phyloP scores from a whole-genome alignment of 2,797 vertebrate species.

The Carcharodon carcharias region DNA sequence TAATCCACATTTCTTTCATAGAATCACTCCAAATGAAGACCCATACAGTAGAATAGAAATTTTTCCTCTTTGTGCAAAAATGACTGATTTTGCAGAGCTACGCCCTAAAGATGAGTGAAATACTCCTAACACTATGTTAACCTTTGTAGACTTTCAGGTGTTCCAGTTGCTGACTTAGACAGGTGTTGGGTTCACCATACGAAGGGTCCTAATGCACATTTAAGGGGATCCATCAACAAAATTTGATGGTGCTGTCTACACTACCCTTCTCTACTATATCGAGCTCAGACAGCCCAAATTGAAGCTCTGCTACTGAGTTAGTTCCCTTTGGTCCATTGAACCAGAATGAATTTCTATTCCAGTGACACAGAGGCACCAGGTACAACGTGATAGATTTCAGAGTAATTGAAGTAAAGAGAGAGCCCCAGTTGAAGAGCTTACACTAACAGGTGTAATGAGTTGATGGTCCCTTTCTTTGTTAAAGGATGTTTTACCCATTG shows the following conservation, averaged over 20 bases:
- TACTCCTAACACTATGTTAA: not conserved
- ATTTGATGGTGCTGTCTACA: not conserved
- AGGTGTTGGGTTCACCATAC: not conserved
- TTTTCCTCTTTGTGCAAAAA: not conserved
- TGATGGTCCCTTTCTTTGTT: not conserved
- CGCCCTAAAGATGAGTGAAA: not conserved
- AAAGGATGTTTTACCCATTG: too few relatives aligned
- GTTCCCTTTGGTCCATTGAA: not conserved
- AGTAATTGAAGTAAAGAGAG: not conserved
- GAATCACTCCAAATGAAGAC: not conserved
- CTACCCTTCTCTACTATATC: not conserved
- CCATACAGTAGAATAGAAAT: not conserved
- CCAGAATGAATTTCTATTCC: not conserved
- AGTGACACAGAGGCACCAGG: not conserved
- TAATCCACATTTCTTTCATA: not conserved
- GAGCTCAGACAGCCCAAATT: not conserved
- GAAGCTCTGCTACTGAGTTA: not conserved
- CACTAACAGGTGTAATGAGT: not conserved
- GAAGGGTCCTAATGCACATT: not conserved
- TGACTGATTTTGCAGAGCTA: not conserved
- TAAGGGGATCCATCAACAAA: not conserved
- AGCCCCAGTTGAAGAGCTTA: not conserved
- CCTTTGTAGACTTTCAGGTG: not conserved
- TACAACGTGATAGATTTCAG: not conserved
- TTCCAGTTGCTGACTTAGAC: not conserved